These are phyloP conservation scores for Aleiodes alternator DNA, from an alignment of 2,888 invertebrate species.

Conservation along the genomic window DNA sequence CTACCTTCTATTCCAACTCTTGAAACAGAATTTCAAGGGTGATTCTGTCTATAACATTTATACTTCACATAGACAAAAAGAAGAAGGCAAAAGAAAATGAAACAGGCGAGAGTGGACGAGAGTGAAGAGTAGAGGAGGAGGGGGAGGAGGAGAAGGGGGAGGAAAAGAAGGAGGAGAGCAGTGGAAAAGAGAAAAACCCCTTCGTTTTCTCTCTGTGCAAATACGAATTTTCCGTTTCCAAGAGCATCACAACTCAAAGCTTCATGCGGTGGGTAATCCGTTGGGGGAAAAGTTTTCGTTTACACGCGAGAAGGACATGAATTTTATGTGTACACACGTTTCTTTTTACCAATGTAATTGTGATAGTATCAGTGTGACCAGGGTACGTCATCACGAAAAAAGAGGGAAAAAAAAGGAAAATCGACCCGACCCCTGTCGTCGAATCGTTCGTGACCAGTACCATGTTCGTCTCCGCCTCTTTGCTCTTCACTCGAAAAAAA, in stretches of 20 bases:
- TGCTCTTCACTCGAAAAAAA: slow-evolving; percentile 13
- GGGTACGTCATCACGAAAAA: slow-evolving; percentile 26
- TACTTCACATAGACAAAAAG: slow-evolving; percentile 1
- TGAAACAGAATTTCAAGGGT: slow-evolving; percentile 40
- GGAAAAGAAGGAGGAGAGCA: no score
- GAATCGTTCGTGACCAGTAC: slow-evolving; percentile 20
- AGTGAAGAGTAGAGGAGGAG: no score
- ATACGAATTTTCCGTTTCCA: slow-evolving; percentile 43
- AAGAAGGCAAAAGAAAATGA: slow-evolving; percentile 6
- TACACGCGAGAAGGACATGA: slow-evolving; percentile 35
- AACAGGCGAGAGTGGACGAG: no score
- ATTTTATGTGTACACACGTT: slow-evolving; percentile 27
- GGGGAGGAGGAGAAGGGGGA: neutral
- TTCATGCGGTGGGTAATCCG: slow-evolving; percentile 35
- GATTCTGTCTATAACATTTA: slow-evolving; percentile 39
- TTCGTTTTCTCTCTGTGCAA: slow-evolving; percentile 35
- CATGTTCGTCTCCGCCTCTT: slow-evolving; percentile 17
- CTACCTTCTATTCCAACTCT: slow-evolving; percentile 7
- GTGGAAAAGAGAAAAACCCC: neutral
- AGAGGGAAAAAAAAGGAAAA: no score
- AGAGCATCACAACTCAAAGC: slow-evolving; percentile 26
- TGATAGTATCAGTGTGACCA: slow-evolving; percentile 24
- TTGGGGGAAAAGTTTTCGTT: slow-evolving; percentile 37
- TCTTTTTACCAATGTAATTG: slow-evolving; percentile 19
- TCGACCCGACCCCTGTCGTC: slow-evolving; percentile 43